These are phyloP conservation scores for Macaria liturata DNA, from an alignment of 2,888 invertebrate genomes.

Conservation along the genomic window DNA sequence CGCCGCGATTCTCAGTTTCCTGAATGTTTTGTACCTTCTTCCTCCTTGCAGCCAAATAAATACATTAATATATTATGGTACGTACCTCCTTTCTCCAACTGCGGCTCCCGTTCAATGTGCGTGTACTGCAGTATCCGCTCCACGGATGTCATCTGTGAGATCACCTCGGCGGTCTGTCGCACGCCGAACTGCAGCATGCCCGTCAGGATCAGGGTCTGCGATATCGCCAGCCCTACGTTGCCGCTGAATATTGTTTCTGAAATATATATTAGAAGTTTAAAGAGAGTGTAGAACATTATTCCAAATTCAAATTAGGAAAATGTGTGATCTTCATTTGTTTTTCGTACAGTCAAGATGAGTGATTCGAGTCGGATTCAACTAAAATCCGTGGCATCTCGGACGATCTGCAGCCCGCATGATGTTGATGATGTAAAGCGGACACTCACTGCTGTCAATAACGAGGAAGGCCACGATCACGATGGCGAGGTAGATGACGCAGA, in stretches of 20 bases:
- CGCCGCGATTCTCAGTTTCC: too few species aligned
- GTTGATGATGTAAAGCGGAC: too few species aligned
- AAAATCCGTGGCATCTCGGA: too few species aligned
- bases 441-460: constrained; percentile 79
- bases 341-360: too few species aligned
- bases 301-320: too few species aligned
- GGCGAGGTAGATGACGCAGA: constrained; percentile 87
- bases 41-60: too few species aligned
- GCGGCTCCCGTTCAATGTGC: constrained; percentile 84
- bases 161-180: constrained; percentile 87
- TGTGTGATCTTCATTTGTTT: too few species aligned
- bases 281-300: too few species aligned
- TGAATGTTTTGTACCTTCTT: too few species aligned
- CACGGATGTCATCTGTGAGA: constrained; percentile 88
- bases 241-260: constrained; percentile 82
- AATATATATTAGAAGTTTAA: not conserved
- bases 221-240: constrained; percentile 88
- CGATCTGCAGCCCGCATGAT: too few species aligned
- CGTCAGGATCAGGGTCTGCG: constrained; percentile 86
- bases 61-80: not conserved
- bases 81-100: constrained; percentile 77
- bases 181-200: constrained; percentile 89
- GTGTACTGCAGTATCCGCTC: constrained; percentile 89
- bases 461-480: constrained; percentile 88
- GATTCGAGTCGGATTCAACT: too few species aligned